Evolutionary conservation across 1,140 invertebrate species (phyloP).

Genomic region (Penaeus vannamei): DNA sequence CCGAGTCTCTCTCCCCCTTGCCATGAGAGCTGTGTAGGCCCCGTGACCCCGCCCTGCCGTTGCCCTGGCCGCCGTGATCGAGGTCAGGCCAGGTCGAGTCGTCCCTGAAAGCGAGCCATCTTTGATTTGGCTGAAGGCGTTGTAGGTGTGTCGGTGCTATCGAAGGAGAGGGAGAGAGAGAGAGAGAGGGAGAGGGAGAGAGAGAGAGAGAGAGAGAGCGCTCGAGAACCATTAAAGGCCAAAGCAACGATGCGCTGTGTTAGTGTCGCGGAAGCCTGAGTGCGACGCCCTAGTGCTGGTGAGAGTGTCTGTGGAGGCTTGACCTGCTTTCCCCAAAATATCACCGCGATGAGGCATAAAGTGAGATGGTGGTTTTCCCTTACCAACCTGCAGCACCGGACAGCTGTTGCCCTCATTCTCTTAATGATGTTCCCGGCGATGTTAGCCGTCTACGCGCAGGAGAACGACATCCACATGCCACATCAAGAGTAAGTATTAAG

Average conservation of each 20-base stretch:
- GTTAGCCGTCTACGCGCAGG: conserved; percentile 49
- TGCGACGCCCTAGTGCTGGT: conserved; percentile 2
- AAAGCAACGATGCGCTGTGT: conserved; percentile 36
- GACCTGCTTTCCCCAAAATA: background rate
- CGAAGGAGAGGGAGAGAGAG: background rate
- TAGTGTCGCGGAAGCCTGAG: conserved; percentile 34
- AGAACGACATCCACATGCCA: conserved; percentile 56
- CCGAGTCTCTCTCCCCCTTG: conserved; percentile 23
- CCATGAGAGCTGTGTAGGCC: conserved; percentile 36
- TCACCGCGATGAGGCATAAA: conserved; percentile 51
- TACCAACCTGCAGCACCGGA: conserved; percentile 41
- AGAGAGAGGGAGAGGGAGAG: too few species aligned
- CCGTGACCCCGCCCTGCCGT: conserved; percentile 35
- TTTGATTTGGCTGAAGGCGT: background rate
- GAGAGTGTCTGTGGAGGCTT: conserved; percentile 8
- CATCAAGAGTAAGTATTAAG: conserved; percentile 61
- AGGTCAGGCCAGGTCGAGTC: conserved; percentile 29
- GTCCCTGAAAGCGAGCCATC: background rate
- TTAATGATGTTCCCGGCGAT: conserved; percentile 32
- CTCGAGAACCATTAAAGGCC: conserved; percentile 14
- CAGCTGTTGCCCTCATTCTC: conserved; percentile 29
- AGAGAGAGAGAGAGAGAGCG: too few species aligned
- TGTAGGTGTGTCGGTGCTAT: conserved; percentile 43
- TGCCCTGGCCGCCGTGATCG: background rate
- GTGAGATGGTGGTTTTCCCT: conserved; percentile 47